Evolutionary conservation across 2,113 vertebrate species (phyloP).

Genomic region (Oophaga pumilio): DNA sequence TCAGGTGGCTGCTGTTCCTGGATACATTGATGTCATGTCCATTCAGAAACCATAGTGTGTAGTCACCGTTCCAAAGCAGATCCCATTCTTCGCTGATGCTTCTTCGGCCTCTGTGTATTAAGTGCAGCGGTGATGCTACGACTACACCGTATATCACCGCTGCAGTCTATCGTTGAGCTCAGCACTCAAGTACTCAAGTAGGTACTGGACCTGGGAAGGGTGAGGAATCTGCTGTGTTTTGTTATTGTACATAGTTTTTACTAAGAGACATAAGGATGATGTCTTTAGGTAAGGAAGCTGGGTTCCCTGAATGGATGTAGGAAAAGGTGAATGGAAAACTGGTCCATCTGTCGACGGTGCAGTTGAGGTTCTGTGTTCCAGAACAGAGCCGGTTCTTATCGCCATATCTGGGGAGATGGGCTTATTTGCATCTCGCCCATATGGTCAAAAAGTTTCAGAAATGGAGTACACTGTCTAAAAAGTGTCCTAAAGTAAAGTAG

Average conservation of each 20-base stretch:
- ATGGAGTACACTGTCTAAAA: neutral
- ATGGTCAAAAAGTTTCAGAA: slow-evolving; percentile 6
- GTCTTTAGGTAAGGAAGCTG: neutral
- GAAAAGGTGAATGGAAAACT: neutral
- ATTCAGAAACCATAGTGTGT: too few relatives aligned
- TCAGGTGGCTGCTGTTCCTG: too few relatives aligned
- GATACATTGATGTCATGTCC: too few relatives aligned
- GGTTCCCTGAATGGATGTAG: neutral
- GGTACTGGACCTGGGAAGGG: too few relatives aligned
- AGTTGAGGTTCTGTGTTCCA: neutral
- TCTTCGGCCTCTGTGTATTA: too few relatives aligned
- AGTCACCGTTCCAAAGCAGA: too few relatives aligned
- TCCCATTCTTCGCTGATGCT: too few relatives aligned
- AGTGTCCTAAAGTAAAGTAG: neutral
- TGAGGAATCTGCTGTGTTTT: too few relatives aligned
- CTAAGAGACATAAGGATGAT: neutral
- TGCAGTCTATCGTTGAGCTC: too few relatives aligned
- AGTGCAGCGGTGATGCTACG: too few relatives aligned
- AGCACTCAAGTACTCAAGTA: too few relatives aligned
- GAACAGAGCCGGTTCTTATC: neutral
- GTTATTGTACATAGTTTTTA: neutral
- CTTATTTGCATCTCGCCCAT: slow-evolving; percentile 17
- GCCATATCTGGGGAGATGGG: slow-evolving; percentile 1
- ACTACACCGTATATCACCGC: too few relatives aligned
- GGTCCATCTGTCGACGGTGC: slow-evolving; percentile 23